Evolutionary conservation across 2,113 vertebrate genomes (phyloP).

Genomic region (Hydrolagus affinis): DNA sequence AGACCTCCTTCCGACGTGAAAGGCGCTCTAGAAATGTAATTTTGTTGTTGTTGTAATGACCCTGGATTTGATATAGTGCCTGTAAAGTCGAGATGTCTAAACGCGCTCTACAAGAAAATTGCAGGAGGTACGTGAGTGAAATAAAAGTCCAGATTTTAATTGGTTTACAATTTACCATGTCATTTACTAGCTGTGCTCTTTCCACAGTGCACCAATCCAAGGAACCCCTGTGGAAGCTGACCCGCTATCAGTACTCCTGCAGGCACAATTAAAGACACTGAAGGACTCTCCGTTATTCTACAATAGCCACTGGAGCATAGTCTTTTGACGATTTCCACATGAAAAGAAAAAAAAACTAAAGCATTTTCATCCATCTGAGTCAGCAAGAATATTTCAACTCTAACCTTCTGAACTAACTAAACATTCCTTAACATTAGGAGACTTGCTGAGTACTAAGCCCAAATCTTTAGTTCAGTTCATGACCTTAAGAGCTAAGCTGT

Average conservation of each 20-base stretch:
- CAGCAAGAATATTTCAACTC: background rate
- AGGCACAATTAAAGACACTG: background rate
- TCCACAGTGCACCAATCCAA: background rate
- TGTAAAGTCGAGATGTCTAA: too few relatives aligned
- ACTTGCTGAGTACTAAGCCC: background rate
- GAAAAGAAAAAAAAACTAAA: background rate
- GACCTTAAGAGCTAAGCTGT: background rate
- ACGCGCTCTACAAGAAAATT: too few relatives aligned
- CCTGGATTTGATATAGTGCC: too few relatives aligned
- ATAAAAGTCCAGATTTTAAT: constrained; percentile 5
- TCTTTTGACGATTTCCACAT: background rate
- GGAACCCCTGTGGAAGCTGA: background rate
- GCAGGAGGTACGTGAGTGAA: background rate
- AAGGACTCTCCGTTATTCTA: background rate
- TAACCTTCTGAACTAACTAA: background rate
- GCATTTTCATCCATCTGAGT: background rate
- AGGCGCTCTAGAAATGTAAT: too few relatives aligned
- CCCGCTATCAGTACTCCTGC: background rate
- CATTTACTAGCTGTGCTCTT: background rate
- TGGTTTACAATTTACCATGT: background rate
- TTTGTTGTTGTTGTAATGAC: too few relatives aligned
- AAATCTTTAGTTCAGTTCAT: background rate
- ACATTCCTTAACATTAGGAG: background rate
- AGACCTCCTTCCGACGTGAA: too few relatives aligned
- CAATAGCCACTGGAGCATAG: background rate